A percentile compares a stretch with the other conserved stretches of the same genome.
Conservation (phyloP, 2,888 invertebrate genomes). For the Cephus spinipes region DNA sequence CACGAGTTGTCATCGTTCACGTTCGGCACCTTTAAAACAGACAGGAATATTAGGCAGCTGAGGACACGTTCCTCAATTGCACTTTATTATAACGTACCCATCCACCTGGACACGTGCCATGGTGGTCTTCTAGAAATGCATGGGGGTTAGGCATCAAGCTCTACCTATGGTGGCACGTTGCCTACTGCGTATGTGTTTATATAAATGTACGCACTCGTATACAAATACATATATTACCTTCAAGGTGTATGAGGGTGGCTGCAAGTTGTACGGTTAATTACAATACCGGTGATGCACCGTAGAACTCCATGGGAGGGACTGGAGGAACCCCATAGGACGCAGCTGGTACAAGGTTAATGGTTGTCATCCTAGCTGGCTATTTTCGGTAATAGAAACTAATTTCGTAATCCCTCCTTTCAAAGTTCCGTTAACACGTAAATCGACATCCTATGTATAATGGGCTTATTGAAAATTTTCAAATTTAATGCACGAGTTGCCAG, state of each 20-base stretch:
- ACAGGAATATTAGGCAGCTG: conserved; percentile 58
- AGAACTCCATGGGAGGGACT: conserved; percentile 7
- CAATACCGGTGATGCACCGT: conserved; percentile 30
- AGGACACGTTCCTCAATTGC: conserved; percentile 33
- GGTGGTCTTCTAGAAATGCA: conserved; percentile 19
- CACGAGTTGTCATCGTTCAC: not conserved
- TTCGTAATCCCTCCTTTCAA: conserved; percentile 14
- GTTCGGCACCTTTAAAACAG: conserved; percentile 13
- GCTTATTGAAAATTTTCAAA: not conserved
- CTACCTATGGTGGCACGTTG: not conserved
- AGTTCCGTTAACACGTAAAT: not conserved
- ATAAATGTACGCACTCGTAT: not conserved
- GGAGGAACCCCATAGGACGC: conserved; percentile 26
- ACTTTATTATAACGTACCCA: conserved; percentile 53
- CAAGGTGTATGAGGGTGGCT: conserved; percentile 13
- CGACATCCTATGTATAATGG: not conserved
- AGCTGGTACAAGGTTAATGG: conserved; percentile 51
- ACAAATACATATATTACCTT: not conserved
- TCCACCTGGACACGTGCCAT: conserved; percentile 58
- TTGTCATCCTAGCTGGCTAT: conserved; percentile 51
- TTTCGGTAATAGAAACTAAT: conserved; percentile 54
- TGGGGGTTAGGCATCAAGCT: conserved; percentile 25
- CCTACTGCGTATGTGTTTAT: not conserved
- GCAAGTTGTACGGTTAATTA: conserved; percentile 41
- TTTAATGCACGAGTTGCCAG: not conserved